Base-by-base conservation (phyloP, 2,888 invertebrate genomes). In the Melanostoma mellinum region DNA sequence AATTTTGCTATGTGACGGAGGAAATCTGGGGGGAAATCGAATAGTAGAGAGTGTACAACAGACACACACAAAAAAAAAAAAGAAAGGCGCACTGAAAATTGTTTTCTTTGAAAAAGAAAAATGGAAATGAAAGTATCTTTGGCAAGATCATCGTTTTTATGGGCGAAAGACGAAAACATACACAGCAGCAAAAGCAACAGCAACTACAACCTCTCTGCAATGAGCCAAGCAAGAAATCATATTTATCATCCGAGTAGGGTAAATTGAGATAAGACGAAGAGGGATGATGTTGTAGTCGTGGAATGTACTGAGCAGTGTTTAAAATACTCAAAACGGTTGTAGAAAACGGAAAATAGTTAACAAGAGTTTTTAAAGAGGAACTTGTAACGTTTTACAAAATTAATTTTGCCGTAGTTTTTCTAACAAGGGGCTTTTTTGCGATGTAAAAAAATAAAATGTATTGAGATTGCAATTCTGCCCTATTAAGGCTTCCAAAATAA, bases 111-210 rank as follows among this genome's bases (percentile, higher is more conserved):
- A 8, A 20, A 69, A 82, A 73, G 38, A 50, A 68, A 77, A 73
- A 76, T 76, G 48, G 33, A 46, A 82, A 82, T 82, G 82, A 82
- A 82, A 82, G 82, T 82, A 82, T 73, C 73, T 82, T 38, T 74
- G 65, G 68, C 46, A 52, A 77, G 77, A 77, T 77, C 71, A 67
- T 55, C 52, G 61, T 61, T 50, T 61, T 60, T 61, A 63, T 53
- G 52, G 53, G 50, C 46, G 75, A 75, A 48, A 61, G 67, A 73
- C 67, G 76, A 56, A 75, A 56, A 80, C 38, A 74, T 63, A 61
- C 44, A 53, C 10, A 55, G 20, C 20, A 20, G 20, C 20, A 20
- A 20, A 42, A 30, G 9, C 6, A 20, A 20, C 53, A 30, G 9
- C 6, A 33, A n/a, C 42, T 58, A 67, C 52, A 67, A 53, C 42